Evolutionary conservation across 1,140 invertebrate genomes (phyloP).

Genomic region (Anoplophora glabripennis): DNA sequence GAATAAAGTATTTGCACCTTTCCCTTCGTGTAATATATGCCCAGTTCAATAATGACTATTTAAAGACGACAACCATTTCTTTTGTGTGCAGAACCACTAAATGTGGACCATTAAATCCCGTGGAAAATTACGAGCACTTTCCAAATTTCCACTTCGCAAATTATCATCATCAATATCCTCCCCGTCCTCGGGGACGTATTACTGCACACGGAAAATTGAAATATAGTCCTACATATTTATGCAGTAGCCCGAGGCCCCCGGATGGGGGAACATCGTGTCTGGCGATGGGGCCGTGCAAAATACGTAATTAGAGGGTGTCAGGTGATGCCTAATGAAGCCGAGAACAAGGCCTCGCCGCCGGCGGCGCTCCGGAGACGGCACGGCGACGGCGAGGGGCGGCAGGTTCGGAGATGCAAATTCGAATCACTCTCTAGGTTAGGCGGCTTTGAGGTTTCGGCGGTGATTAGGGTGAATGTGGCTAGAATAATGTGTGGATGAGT

Average conservation of each 20-base stretch:
- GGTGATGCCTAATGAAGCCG: conserved; percentile 38
- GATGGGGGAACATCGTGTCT: background rate
- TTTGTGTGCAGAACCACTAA: too few species aligned
- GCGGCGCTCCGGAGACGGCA: conserved; percentile 12
- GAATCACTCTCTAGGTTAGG: conserved; percentile 17
- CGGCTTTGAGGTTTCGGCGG: conserved; percentile 13
- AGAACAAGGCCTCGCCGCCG: conserved; percentile 25
- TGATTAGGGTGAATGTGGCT: too few species aligned
- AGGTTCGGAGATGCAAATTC: conserved; percentile 19
- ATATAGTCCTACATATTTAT: conserved; percentile 37
- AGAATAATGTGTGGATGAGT: too few species aligned
- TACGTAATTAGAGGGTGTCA: conserved; percentile 43
- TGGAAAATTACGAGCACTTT: too few species aligned
- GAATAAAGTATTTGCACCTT: too few species aligned
- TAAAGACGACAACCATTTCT: too few species aligned
- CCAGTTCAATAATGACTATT: too few species aligned
- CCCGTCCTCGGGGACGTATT: too few species aligned
- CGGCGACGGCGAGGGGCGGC: conserved; percentile 9
- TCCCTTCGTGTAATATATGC: too few species aligned
- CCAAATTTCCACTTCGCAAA: too few species aligned
- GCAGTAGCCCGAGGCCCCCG: conserved; percentile 14
- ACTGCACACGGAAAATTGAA: conserved; percentile 32
- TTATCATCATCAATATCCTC: too few species aligned
- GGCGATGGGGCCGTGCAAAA: conserved; percentile 35
- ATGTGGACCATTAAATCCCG: too few species aligned